Evolutionary conservation across 2,888 invertebrate species (phyloP), one percentile per base, ranked within the genome.

Genomic region (Trichogramma evanescens): DNA sequence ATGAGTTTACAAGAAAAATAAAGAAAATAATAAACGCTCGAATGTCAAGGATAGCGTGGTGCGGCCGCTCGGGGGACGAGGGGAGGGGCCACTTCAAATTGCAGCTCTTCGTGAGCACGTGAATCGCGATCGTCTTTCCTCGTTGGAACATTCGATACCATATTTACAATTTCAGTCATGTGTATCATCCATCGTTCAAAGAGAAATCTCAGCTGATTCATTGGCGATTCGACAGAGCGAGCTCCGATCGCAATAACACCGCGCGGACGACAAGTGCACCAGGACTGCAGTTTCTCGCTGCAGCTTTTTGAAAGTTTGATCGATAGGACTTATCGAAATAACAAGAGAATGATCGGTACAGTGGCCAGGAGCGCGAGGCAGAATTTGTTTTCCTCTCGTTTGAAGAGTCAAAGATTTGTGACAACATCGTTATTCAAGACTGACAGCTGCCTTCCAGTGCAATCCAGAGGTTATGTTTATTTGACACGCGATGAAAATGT

Each of bases 311-410:
- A 39, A 50, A 58, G 64, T 62, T 64, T 62, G 58, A 62, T 64
- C 64, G 50, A 64, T 64, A 64, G 2, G 26, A 10, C 42, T 45
- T 51, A 64, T 64, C 50, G 64, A 64, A 50, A 60, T 56, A 64
- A 62, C 60, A 62, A 56, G 7, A 26, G 8, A 5, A 62, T 64
- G 62, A 62, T 58, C 40, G 38, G 53, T 7, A 41, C 59, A 41
- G 46, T 41, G 54, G 55, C 62, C 9, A 62, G 52, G 54, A 10
- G 44, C 3, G 48, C 50, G 9, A 57, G 42, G 38, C n/a, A 53
- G 6, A 10, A n/a, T 10, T 9, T 6, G 10, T 40, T 45, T 8
- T 10, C 58, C 3, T 49, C 54, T 3, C 41, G 26, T 3, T 48
- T 54, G 38, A 9, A 10, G 6, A 10, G 48, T 48, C 51, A 54